phyloP scores from a whole-genome alignment of 1,140 invertebrate genomes.

The Chlorops oryzae region DNA sequence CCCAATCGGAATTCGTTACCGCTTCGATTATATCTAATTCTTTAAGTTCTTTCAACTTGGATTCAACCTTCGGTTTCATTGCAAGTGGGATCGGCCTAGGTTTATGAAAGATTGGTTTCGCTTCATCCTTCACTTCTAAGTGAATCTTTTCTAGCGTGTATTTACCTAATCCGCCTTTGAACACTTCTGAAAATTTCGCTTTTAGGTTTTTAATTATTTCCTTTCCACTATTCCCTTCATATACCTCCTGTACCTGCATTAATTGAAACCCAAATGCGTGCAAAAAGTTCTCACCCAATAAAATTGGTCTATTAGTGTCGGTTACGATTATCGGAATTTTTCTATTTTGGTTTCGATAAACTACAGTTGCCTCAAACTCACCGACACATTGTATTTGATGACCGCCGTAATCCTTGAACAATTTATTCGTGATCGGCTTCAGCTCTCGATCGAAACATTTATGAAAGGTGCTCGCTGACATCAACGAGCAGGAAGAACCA shows the following conservation, averaged over 20 bases:
- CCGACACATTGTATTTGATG: too few species aligned
- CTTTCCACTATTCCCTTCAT: neutral
- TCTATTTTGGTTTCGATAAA: too few species aligned
- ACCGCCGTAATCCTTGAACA: too few species aligned
- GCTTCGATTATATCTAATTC: constrained; percentile 31
- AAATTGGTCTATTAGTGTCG: neutral
- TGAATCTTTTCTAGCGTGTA: neutral
- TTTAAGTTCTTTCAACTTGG: constrained; percentile 31
- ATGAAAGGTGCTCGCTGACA: too few species aligned
- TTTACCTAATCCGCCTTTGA: neutral
- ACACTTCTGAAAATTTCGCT: constrained; percentile 8
- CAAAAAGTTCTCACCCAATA: constrained; percentile 8
- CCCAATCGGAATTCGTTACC: constrained; percentile 39
- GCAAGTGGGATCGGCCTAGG: constrained; percentile 14
- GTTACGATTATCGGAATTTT: too few species aligned
- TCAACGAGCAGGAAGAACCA: too few species aligned
- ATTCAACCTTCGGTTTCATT: constrained; percentile 12
- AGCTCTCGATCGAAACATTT: too few species aligned
- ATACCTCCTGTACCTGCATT: constrained; percentile 5
- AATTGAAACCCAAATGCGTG: constrained; percentile 7
- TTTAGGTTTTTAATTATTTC: constrained; percentile 4
- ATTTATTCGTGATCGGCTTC: too few species aligned
- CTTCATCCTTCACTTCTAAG: neutral
- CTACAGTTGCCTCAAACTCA: too few species aligned
- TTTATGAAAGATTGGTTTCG: constrained; percentile 12